These are phyloP conservation scores for Zaprionus davidi DNA, from an alignment of 1,140 invertebrate species.

Conservation along the genomic window DNA sequence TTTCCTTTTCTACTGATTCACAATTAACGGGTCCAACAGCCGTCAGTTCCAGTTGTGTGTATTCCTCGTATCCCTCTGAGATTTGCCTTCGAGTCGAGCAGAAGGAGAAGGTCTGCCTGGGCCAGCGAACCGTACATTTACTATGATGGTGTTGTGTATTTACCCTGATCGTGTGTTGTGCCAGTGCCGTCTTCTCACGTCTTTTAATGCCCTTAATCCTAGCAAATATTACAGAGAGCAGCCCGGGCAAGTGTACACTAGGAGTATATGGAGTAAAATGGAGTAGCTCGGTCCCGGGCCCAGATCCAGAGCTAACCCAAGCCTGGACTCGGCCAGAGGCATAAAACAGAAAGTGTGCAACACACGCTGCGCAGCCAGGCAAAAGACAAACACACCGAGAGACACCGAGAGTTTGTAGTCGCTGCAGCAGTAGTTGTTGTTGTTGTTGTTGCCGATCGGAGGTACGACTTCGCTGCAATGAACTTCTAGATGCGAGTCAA, in stretches of 20 bases:
- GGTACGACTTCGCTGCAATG: constrained; percentile 69
- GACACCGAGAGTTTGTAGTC: not conserved
- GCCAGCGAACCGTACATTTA: not conserved
- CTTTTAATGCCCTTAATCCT: constrained; percentile 82
- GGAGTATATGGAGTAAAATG: constrained; percentile 35
- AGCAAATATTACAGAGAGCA: constrained; percentile 72
- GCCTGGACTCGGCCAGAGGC: constrained; percentile 34
- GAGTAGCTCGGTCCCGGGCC: constrained; percentile 36
- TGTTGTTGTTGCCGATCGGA: constrained; percentile 28
- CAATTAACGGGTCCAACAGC: constrained; percentile 52
- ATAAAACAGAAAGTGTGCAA: constrained; percentile 83
- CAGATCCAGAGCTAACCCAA: not conserved
- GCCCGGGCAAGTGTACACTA: constrained; percentile 64
- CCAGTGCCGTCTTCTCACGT: constrained; percentile 44
- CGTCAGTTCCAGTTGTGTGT: constrained; percentile 40
- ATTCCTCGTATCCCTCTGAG: constrained; percentile 32
- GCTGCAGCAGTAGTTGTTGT: constrained; percentile 39
- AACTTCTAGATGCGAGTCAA: constrained; percentile 78
- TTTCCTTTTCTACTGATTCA: constrained; percentile 41
- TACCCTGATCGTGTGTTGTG: constrained; percentile 46
- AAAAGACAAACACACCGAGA: constrained; percentile 50
- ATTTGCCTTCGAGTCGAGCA: not conserved
- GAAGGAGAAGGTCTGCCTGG: no score
- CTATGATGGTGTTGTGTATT: constrained; percentile 45
- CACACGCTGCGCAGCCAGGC: constrained; percentile 70